Percentiles rank a stretch among this genome's conserved stretches.
These are phyloP conservation scores for Neosilurus hyrtlii DNA, from an alignment of 2,797 vertebrate genomes.

Conservation along the genomic window DNA sequence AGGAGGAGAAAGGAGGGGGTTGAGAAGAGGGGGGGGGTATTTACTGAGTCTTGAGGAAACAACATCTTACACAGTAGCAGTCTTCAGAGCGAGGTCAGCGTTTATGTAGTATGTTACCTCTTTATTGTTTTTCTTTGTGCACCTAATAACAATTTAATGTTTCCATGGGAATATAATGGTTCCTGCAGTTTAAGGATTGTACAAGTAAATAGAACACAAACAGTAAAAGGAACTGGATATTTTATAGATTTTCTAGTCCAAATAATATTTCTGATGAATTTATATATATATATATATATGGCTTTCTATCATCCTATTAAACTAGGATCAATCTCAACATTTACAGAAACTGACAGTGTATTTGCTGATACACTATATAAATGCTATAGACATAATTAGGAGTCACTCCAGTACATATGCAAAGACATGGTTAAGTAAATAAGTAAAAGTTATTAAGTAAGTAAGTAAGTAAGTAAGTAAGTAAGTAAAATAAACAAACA, in stretches of 20 bases:
- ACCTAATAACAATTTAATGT: neutral
- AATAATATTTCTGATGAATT: neutral
- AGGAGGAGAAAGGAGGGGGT: neutral
- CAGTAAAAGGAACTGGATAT: neutral
- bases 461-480: too few relatives aligned
- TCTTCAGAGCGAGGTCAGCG: neutral
- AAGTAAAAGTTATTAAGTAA: too few relatives aligned
- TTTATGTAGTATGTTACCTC: neutral
- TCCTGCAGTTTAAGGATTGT: neutral
- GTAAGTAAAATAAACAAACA: too few relatives aligned
- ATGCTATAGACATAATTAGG: constrained; percentile 1
- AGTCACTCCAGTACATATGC: too few relatives aligned
- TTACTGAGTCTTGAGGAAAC: neutral
- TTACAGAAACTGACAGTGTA: neutral
- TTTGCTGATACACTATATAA: neutral
- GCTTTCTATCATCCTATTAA: neutral
- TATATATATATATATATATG: neutral
- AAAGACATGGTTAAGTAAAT: neutral
- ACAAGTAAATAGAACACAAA: neutral
- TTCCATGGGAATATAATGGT: neutral
- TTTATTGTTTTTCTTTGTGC: neutral
- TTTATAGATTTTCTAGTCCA: neutral
- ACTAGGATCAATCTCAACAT: neutral
- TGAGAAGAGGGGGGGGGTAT: neutral
- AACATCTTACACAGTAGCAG: neutral